Percentiles rank a stretch among this genome's conserved stretches.
Conservation (phyloP, 1,140 invertebrate genomes). For the Drosophila willistoni region DNA sequence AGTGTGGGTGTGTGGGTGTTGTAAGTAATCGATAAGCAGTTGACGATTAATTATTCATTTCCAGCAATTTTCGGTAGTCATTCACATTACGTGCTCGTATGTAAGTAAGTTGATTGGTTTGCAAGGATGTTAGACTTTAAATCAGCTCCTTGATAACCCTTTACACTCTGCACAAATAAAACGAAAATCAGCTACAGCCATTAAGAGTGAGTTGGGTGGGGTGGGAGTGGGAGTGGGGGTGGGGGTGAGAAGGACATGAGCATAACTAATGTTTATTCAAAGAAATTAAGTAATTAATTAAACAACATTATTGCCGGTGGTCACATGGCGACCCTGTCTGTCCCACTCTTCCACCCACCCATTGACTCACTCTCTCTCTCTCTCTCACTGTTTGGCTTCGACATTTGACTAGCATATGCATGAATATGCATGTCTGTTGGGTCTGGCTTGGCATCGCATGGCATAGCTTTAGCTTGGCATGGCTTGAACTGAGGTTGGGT, state of each 20-base stretch:
- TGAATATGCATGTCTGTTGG: slow-evolving; percentile 49
- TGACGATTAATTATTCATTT: slow-evolving; percentile 12
- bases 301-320: slow-evolving; percentile 52
- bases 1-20: neutral
- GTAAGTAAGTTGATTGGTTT: too few species aligned
- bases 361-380: neutral
- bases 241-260: slow-evolving; percentile 23
- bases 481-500: slow-evolving; percentile 21
- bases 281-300: slow-evolving; percentile 72
- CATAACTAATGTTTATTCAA: slow-evolving; percentile 65
- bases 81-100: slow-evolving; percentile 3
- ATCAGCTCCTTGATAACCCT: slow-evolving; percentile 18
- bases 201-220: too few species aligned
- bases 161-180: slow-evolving; percentile 1
- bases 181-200: slow-evolving; percentile 6
- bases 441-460: neutral
- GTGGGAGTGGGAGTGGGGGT: neutral
- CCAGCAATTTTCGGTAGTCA: slow-evolving; percentile 11
- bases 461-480: slow-evolving; percentile 10
- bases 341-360: neutral
- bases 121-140: slow-evolving; percentile 10
- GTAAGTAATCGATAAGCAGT: slow-evolving; percentile 12
- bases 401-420: slow-evolving; percentile 41
- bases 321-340: neutral
- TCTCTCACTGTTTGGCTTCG: neutral